Evolutionary conservation across 2,888 invertebrate genomes (phyloP).

Genomic region (Stictocephala bisonia): DNA sequence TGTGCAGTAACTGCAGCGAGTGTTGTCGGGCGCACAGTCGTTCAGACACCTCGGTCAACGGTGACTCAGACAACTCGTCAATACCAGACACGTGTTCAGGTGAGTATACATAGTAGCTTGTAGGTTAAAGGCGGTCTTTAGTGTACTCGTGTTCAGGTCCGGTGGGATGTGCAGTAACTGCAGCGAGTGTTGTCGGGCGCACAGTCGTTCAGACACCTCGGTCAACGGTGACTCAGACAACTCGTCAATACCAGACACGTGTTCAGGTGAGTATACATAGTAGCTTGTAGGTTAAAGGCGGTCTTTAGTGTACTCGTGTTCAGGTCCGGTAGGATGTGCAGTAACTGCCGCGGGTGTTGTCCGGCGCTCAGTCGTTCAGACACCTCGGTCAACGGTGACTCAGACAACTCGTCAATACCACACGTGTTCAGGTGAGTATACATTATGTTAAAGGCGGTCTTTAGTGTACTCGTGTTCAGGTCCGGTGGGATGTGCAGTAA

Average conservation of each 20-base stretch:
- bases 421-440: conserved; percentile 33
- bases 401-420: conserved; percentile 56
- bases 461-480: conserved; percentile 8
- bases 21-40: conserved; percentile 65
- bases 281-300: too few relatives aligned
- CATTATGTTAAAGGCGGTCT: not conserved
- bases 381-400: conserved; percentile 62
- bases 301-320: too few relatives aligned
- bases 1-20: conserved; percentile 67
- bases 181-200: conserved; percentile 66
- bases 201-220: conserved; percentile 60
- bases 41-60: conserved; percentile 60
- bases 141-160: not conserved
- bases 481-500: conserved; percentile 64
- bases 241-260: conserved; percentile 11
- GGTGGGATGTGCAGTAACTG: conserved; percentile 66
- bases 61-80: conserved; percentile 60
- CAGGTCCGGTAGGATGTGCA: conserved; percentile 62
- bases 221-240: conserved; percentile 62
- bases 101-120: not conserved
- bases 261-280: conserved; percentile 9
- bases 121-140: not conserved
- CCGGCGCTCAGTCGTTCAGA: conserved; percentile 63
- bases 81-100: conserved; percentile 41
- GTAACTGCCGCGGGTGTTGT: conserved; percentile 67